Conservation (phyloP, 2,113 vertebrate species). For the Junco hyemalis region DNA sequence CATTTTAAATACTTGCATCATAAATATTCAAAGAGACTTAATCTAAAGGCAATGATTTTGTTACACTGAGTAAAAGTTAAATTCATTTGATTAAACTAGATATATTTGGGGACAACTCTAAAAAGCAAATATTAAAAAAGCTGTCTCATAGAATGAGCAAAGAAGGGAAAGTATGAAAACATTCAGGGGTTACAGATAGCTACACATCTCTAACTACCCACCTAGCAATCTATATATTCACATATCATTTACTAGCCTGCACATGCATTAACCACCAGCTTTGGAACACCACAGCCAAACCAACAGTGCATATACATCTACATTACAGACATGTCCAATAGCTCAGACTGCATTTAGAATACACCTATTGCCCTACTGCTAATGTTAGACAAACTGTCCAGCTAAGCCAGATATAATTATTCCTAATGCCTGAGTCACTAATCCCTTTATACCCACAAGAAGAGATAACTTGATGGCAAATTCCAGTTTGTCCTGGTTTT, state of each 20-base stretch:
- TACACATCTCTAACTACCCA: not conserved
- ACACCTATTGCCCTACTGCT: not conserved
- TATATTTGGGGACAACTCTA: not conserved
- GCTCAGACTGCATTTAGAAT: not conserved
- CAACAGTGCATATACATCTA: not conserved
- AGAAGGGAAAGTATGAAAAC: not conserved
- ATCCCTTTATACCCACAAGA: constrained; percentile 18
- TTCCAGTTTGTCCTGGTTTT: constrained; percentile 14
- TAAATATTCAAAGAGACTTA: not conserved
- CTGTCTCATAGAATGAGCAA: not conserved
- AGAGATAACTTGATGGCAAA: constrained; percentile 23
- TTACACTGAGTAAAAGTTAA: not conserved
- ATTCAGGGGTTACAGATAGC: not conserved
- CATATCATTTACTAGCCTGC: not conserved
- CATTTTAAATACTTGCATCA: not conserved
- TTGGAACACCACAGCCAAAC: not conserved
- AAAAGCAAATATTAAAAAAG: not conserved
- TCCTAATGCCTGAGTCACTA: constrained; percentile 27
- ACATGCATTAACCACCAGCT: not conserved
- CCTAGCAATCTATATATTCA: not conserved
- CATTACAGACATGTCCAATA: not conserved
- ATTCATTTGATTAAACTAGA: not conserved
- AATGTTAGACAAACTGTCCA: constrained; percentile 13
- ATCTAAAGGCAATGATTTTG: not conserved
- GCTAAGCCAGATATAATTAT: constrained; percentile 14